Evolutionary conservation across 2,888 invertebrate species (phyloP).

Genomic region (Balanococcus diminutus): DNA sequence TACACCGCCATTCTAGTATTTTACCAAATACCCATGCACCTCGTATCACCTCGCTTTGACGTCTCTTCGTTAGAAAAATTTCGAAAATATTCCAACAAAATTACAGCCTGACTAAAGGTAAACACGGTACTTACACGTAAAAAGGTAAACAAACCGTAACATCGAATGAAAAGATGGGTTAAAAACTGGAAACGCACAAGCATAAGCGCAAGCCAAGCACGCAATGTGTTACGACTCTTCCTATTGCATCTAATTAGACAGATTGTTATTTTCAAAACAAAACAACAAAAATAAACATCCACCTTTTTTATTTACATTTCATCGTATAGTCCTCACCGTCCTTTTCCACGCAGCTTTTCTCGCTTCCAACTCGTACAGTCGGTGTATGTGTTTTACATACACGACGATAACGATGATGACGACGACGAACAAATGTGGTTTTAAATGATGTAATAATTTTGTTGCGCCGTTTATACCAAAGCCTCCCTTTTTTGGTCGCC

Average conservation of each 20-base stretch:
- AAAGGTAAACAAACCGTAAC: conserved; percentile 4
- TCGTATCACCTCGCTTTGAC: background rate
- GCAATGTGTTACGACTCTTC: background rate
- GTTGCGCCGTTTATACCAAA: background rate
- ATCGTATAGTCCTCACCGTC: background rate
- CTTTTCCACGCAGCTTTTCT: background rate
- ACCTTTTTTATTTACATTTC: conserved; percentile 31
- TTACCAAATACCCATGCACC: background rate
- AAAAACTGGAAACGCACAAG: background rate
- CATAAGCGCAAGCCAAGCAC: too few relatives aligned
- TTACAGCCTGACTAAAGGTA: conserved; percentile 25
- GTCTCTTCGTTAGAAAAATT: background rate
- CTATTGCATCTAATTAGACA: conserved; percentile 26
- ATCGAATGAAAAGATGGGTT: conserved; percentile 15
- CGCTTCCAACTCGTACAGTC: background rate
- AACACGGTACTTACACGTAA: conserved; percentile 9
- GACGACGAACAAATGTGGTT: conserved; percentile 20
- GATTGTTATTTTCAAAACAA: conserved; percentile 9
- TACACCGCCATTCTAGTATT: background rate
- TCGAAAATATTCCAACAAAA: background rate
- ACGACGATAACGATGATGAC: background rate
- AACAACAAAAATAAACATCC: conserved; percentile 28
- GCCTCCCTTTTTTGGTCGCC: background rate
- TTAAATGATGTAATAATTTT: conserved; percentile 25
- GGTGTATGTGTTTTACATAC: background rate